Evolutionary conservation across 2,113 vertebrate genomes (phyloP).

Genomic region (Dromas ardeola): DNA sequence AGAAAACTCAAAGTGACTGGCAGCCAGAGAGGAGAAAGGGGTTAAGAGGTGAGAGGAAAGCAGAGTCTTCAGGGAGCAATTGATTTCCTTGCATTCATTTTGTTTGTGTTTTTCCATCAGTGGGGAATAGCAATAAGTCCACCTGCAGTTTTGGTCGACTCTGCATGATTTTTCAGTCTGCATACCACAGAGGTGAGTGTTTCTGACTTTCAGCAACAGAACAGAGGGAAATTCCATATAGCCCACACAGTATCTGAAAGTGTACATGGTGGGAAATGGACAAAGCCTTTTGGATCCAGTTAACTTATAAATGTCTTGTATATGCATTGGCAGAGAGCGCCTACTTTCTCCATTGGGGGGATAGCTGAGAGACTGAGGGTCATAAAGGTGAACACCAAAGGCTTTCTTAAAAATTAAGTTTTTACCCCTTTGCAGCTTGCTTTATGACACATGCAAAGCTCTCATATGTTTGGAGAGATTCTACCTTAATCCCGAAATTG

Average conservation of each 20-base stretch:
- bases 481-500: background rate
- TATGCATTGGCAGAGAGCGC: background rate
- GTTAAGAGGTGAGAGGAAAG: slow-evolving; percentile 20
- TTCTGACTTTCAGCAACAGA: slow-evolving; percentile 12
- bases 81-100: slow-evolving; percentile 45
- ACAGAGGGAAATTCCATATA: background rate
- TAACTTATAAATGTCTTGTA: background rate
- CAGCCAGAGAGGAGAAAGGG: background rate
- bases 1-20: slow-evolving; percentile 23
- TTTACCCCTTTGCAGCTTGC: background rate
- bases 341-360: background rate
- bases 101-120: slow-evolving; percentile 42
- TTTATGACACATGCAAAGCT: background rate
- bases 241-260: background rate
- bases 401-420: background rate
- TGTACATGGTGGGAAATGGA: background rate
- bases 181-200: background rate
- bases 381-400: background rate
- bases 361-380: background rate
- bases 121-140: slow-evolving; percentile 13
- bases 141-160: background rate
- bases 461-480: background rate
- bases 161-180: slow-evolving; percentile 13
- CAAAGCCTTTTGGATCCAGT: background rate
- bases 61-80: background rate